phyloP scores from a whole-genome alignment of 1,140 invertebrate genomes.

The Polypedilum vanderplanki region DNA sequence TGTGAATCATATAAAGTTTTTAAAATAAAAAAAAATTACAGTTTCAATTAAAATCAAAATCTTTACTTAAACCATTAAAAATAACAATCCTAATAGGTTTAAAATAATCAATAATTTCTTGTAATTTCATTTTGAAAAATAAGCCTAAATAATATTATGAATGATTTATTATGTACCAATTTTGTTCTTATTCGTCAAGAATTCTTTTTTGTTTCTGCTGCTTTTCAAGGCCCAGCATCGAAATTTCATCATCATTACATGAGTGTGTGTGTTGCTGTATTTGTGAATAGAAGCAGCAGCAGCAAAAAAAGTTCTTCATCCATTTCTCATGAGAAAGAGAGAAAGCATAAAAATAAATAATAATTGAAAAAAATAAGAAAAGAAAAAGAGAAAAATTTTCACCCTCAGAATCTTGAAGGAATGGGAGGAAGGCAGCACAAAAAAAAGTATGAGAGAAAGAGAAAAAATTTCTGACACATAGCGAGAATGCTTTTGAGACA shows the following conservation, averaged over 20 bases:
- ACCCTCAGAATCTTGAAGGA: conserved; percentile 1
- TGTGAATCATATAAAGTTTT: no score
- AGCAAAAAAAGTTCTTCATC: neutral
- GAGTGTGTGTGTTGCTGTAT: neutral
- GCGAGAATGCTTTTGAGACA: conserved; percentile 18
- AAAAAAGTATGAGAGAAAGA: no score
- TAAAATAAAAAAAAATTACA: no score
- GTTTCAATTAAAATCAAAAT: no score
- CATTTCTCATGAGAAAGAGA: conserved; percentile 13
- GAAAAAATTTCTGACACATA: conserved; percentile 24
- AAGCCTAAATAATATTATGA: neutral
- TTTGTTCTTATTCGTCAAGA: neutral
- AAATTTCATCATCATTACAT: neutral
- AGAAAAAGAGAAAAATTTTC: conserved; percentile 10
- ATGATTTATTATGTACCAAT: neutral
- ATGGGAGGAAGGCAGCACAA: neutral
- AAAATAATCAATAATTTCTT: no score
- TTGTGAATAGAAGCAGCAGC: neutral
- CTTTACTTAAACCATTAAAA: no score
- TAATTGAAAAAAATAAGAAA: conserved; percentile 26
- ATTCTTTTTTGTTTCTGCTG: neutral
- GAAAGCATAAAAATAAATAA: conserved; percentile 24
- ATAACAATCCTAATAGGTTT: no score
- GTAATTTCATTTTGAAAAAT: neutral
- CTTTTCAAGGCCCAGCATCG: conserved; percentile 15